Base-by-base conservation (phyloP, 2,797 vertebrate species). In the Bovichtus variegatus region DNA sequence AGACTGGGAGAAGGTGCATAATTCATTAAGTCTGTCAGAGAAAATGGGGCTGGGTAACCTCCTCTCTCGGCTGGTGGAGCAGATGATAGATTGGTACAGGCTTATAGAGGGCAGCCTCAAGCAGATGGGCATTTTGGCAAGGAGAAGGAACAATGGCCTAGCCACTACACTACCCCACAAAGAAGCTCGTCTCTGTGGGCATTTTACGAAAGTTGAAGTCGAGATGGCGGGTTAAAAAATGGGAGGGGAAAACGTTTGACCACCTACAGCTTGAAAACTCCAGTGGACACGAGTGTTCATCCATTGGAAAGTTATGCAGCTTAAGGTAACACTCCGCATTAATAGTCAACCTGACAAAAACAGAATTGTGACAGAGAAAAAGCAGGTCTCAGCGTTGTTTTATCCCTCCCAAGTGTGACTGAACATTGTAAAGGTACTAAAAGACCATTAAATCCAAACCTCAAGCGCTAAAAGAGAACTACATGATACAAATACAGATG, bases 251-350 rank as follows among this genome's bases (percentile, higher is more conserved):
- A 71, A 83, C 69, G 38, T 89, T 75, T 23, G 83, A 92, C 93
- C 91, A 99, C 98, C 93, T 97, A 99, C 98, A 99, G 96, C 98
- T 99, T 77, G 98, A 99, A 96, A 99, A 99, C 92, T 99, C 98
- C 95, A 99, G 95, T 49, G 98, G 98, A 90, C 98, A 99, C 81
- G 98, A 99, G 90, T 99, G 97, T 80, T 98, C 97, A 94, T 99
- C 98, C 98, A 99, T 99, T 81, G 98, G 98, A 95, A 99, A 99
- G 94, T 99, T 99, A 96, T 99, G 98, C 94, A 99, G 97, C 94
- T 99, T 98, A 95, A 99, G 97, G 89, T 99, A 99, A 93, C 98
- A 99, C 95, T 99, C 97, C 93, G 97, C 98, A 95, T 99, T 99
- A 95, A 99, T 99, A 92, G 98, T 99, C 94, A 99, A 95, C 94